Conservation (phyloP, 2,888 invertebrate species). For the Drosophila meridionalis region DNA sequence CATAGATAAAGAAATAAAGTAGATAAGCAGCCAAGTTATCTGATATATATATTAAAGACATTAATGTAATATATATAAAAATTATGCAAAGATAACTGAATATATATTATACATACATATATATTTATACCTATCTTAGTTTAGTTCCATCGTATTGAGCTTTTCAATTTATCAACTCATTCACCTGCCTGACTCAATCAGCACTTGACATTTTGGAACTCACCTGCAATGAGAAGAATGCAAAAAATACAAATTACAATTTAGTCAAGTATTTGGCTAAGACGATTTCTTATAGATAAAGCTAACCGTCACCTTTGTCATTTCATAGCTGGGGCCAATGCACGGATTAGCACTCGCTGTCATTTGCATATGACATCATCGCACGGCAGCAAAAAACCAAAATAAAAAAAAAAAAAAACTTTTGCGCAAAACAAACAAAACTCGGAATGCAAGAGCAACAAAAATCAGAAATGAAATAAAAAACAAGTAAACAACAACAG, state of each 20-base stretch:
- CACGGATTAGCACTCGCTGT: slow-evolving; percentile 43
- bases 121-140: not conserved
- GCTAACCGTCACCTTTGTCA: slow-evolving; percentile 72
- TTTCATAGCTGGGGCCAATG: slow-evolving; percentile 54
- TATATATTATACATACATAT: not conserved
- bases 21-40: not conserved
- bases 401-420: slow-evolving; percentile 43
- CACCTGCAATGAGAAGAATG: slow-evolving; percentile 67
- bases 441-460: slow-evolving; percentile 43
- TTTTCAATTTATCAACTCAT: not conserved
- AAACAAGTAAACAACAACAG: slow-evolving; percentile 14
- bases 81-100: not conserved
- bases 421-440: slow-evolving; percentile 64
- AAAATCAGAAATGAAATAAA: slow-evolving; percentile 47
- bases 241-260: slow-evolving; percentile 38
- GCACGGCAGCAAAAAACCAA: slow-evolving; percentile 24
- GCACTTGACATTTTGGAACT: slow-evolving; percentile 41
- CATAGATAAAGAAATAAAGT: not conserved
- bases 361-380: slow-evolving; percentile 79
- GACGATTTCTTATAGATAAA: slow-evolving; percentile 18
- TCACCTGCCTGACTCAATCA: not conserved
- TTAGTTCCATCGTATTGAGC: not conserved
- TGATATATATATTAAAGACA: not conserved
- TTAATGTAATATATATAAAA: too few relatives aligned
- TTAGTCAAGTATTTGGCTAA: slow-evolving; percentile 43